Evolutionary conservation across 2,888 invertebrate species (phyloP).

Genomic region (Sphaerophoria rueppellii): DNA sequence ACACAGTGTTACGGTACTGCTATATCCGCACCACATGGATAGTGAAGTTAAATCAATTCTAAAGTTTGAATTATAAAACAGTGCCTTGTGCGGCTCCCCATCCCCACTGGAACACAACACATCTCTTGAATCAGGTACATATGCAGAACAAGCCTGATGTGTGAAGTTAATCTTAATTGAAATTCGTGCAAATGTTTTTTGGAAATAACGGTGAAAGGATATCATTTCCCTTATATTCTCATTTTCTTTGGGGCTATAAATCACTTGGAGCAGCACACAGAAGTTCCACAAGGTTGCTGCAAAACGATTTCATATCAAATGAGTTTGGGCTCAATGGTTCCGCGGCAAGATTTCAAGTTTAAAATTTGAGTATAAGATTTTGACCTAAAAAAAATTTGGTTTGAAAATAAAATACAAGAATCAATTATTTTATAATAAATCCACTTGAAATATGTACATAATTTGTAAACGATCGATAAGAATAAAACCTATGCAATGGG

Average conservation of each 20-base stretch:
- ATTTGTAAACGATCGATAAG: too few species aligned
- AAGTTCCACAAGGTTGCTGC: too few species aligned
- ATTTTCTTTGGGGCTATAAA: slow-evolving; percentile 59
- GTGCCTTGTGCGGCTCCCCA: not conserved
- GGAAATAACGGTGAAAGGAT: slow-evolving; percentile 59
- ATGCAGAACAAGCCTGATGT: slow-evolving; percentile 9
- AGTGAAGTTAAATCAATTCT: slow-evolving; percentile 11
- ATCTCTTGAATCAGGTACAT: not conserved
- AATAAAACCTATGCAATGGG: too few species aligned
- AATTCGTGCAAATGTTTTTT: slow-evolving; percentile 69
- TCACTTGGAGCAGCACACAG: not conserved
- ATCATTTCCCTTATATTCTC: slow-evolving; percentile 13
- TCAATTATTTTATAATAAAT: too few species aligned
- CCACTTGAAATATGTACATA: too few species aligned
- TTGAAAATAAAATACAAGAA: too few species aligned
- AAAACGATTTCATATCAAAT: too few species aligned
- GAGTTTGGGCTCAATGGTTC: too few species aligned
- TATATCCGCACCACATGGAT: not conserved
- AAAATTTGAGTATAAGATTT: too few species aligned
- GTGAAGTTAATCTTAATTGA: slow-evolving; percentile 70
- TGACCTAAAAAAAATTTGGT: too few species aligned
- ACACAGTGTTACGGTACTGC: slow-evolving; percentile 54
- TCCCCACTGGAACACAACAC: not conserved
- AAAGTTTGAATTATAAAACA: slow-evolving; percentile 30
- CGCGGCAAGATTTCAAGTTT: too few species aligned